Conservation (phyloP, 2,888 invertebrate species). For the Lithophane semibrunnea region DNA sequence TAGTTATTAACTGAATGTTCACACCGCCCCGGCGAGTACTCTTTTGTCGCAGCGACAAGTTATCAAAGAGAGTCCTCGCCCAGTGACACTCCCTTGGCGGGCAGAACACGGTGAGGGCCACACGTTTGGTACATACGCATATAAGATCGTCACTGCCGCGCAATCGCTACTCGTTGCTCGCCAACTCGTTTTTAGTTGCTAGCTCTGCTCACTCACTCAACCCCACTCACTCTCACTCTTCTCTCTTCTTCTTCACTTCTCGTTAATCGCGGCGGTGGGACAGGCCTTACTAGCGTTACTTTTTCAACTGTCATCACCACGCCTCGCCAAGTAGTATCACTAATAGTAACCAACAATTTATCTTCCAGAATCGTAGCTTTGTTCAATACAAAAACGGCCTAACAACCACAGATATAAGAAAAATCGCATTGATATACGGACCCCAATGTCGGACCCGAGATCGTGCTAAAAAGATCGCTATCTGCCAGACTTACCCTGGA, state of each 20-base stretch:
- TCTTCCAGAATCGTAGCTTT: no score
- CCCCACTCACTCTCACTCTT: no score
- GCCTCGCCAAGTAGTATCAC: neutral
- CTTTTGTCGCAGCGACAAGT: neutral
- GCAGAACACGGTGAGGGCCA: neutral
- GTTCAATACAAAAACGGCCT: no score
- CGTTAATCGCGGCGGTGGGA: neutral
- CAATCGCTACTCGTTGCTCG: neutral
- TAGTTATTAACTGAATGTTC: neutral
- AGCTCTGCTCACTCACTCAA: neutral
- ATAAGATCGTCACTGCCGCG: neutral
- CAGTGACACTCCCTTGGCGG: neutral
- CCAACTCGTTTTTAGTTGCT: neutral
- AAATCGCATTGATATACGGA: no score
- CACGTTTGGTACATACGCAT: neutral
- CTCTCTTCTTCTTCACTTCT: neutral
- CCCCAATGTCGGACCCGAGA: no score
- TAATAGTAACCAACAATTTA: neutral
- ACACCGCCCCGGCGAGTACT: neutral
- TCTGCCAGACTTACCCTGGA: no score
- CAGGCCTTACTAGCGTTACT: neutral
- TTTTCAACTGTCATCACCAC: neutral
- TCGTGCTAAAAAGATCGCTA: no score
- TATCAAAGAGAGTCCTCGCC: constrained; percentile 2
- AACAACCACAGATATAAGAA: no score